Conservation (phyloP, 1,140 invertebrate species). For the Mamestra configurata region DNA sequence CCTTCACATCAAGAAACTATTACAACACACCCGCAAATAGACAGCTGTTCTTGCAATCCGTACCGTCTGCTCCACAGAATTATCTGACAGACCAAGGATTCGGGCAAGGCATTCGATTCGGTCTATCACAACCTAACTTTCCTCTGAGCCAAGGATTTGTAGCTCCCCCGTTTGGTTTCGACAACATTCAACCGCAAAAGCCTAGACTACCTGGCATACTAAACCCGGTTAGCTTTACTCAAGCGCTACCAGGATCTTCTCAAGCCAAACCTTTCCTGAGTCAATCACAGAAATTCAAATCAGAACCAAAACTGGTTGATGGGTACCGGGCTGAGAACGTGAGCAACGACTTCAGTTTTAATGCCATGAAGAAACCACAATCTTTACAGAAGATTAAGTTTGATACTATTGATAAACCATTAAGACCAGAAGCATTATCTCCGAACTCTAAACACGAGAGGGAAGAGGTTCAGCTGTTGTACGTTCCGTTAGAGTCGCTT, state of each 20-base stretch:
- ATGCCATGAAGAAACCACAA: constrained; percentile 70
- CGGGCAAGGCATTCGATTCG: constrained; percentile 77
- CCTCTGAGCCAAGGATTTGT: constrained; percentile 83
- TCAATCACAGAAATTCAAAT: constrained; percentile 62
- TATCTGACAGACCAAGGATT: constrained; percentile 81
- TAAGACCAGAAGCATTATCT: constrained; percentile 62
- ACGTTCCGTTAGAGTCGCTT: constrained; percentile 93
- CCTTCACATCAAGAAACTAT: constrained; percentile 72
- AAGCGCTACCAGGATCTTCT: constrained; percentile 63
- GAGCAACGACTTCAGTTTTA: constrained; percentile 59
- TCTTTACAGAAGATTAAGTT: constrained; percentile 79
- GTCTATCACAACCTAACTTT: constrained; percentile 75
- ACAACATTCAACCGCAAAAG: constrained; percentile 68
- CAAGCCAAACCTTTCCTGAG: constrained; percentile 68
- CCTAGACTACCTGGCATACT: constrained; percentile 63
- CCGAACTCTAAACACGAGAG: constrained; percentile 82
- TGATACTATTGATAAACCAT: constrained; percentile 67
- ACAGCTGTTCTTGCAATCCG: constrained; percentile 82
- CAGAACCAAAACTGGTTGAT: constrained; percentile 80
- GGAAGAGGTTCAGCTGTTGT: constrained; percentile 93
- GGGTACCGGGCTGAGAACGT: constrained; percentile 82
- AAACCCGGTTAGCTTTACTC: constrained; percentile 65
- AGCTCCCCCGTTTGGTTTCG: constrained; percentile 73
- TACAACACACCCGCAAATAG: constrained; percentile 74
- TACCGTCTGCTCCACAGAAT: constrained; percentile 80